Percentiles rank a stretch among this genome's conserved stretches.
Conservation (phyloP, 1,140 invertebrate species). For the Meloidogyne exigua region DNA sequence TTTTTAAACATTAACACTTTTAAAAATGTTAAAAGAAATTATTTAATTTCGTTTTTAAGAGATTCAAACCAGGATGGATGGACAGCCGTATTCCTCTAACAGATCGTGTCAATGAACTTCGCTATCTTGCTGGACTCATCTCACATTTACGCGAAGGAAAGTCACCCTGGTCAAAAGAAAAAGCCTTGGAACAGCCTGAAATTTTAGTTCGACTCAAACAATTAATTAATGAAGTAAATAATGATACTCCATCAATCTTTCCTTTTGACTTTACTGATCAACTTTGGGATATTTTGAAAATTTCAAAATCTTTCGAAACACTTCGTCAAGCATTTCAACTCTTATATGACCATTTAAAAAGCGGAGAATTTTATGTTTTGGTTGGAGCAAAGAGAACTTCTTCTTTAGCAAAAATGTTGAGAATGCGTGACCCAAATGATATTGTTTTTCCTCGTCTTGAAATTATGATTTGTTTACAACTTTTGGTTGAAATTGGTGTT, state of each 20-base stretch:
- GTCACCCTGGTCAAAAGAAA: conserved; percentile 17
- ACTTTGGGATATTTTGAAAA: conserved; percentile 33
- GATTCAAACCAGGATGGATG: conserved; percentile 35
- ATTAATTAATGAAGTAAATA: conserved; percentile 17
- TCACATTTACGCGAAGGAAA: conserved; percentile 22
- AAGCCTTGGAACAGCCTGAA: neutral
- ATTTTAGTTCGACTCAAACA: conserved; percentile 15
- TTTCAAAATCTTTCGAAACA: conserved; percentile 20
- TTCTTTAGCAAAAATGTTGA: conserved; percentile 39
- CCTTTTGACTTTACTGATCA: conserved; percentile 38
- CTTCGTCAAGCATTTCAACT: conserved; percentile 25
- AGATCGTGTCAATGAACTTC: conserved; percentile 28
- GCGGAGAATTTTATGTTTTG: conserved; percentile 32
- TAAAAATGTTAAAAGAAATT: neutral
- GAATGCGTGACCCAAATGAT: conserved; percentile 30
- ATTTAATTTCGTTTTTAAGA: conserved; percentile 25
- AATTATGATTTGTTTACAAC: conserved; percentile 70
- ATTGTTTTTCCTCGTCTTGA: conserved; percentile 35
- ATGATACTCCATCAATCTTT: conserved; percentile 25
- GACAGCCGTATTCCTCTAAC: conserved; percentile 30
- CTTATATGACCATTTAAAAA: conserved; percentile 24
- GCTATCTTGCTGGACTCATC: conserved; percentile 20
- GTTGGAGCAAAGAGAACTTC: conserved; percentile 30
- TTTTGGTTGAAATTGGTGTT: conserved; percentile 63
- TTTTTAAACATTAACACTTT: neutral